Evolutionary conservation across 2,888 invertebrate genomes (phyloP), one percentile per base, ranked within the genome.

Genomic region (Eledona agricola): DNA sequence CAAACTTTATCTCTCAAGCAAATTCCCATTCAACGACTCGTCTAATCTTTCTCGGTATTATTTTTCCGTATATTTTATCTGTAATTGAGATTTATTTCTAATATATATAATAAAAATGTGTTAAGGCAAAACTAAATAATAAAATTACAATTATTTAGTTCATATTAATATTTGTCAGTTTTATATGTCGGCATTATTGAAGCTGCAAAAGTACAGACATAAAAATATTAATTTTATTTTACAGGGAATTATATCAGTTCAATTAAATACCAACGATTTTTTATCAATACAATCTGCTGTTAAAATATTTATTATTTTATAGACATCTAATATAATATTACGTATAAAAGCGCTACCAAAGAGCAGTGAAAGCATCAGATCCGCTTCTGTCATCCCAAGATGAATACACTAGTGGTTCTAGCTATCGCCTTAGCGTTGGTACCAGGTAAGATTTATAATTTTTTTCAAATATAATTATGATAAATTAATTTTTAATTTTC

Each of bases 391-490:
- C 7, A 7, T 32, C 15, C 11, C 37, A 52, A 40, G 45, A 58
- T 53, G 49, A 53, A 52, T 19, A 37, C 49, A 11, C 9, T 49
- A 10, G 22, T 58, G 13, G 40, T 58, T 28, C 20, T 53, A n/a
- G 51, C 49, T 35, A 20, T 52, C 19, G 47, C 47, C 31, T 37
- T 38, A 1, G 13, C 19, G 17, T 7, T 55, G 20, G 49, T 45
- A 16, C 53, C 52, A 38, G 55, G 58, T 58, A 53, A 57, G 28
- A 38, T 26, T 16, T 34, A 29, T 38, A 5, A n/a, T n/a, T n/a
- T 19, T 26, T 12, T 16, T 16, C 22, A 15, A 28, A 25, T 31
- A 31, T 13, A 34, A 19, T 7, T 20, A 4, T 19, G 2, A 6
- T 9, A 1, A 17, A 7, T 32, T n/a, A n/a, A n/a, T n/a, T n/a